Evolutionary conservation across 2,888 invertebrate genomes (phyloP), one percentile per base, ranked within the genome.

Genomic region (Ophioninae sp.): DNA sequence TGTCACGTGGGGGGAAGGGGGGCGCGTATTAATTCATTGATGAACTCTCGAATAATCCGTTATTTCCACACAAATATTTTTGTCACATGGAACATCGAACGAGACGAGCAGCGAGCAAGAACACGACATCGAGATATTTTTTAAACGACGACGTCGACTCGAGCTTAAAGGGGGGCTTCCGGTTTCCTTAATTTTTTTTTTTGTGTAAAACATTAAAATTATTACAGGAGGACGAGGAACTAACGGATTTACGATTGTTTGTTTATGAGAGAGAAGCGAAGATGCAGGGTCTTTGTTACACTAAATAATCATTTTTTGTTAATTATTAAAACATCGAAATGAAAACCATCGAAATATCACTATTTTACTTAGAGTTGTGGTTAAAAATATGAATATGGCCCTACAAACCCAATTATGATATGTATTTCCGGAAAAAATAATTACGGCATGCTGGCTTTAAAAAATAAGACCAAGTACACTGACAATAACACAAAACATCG

Each of bases 1-100:
- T 81, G 81, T 84, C 84, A 84, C 84, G 76, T 59, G 69, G 41
- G 59, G 74, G 76, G 65, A 61, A 23, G 59, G 74, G 76, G 71
- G 64, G 51, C 67, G 81, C 79, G 23, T 81, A 84, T 84, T 84
- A 84, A 79, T 84, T 73, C 73, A 74, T 59, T 59, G 71, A 84
- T 79, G 84, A 75, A 74, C 75, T 79, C 71, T 41, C 73, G 78
- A 82, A 68, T 76, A 76, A 84, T 75, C 64, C 64, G 64, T 64
- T 73, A 68, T 82, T 68, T 17, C 67, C 41, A 68, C n/a, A 39
- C 39, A 65, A 39, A 44, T 6, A n/a, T 61, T 76, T 78, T 75
- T 67, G 56, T 63, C 23, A 30, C 41, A 71, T 9, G 79, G 75
- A 74, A 84, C 81, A 82, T 79, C 74, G 59, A 74, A 74, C 63